Evolutionary conservation across 2,888 invertebrate species (phyloP).

Genomic region (Oligia strigilis): DNA sequence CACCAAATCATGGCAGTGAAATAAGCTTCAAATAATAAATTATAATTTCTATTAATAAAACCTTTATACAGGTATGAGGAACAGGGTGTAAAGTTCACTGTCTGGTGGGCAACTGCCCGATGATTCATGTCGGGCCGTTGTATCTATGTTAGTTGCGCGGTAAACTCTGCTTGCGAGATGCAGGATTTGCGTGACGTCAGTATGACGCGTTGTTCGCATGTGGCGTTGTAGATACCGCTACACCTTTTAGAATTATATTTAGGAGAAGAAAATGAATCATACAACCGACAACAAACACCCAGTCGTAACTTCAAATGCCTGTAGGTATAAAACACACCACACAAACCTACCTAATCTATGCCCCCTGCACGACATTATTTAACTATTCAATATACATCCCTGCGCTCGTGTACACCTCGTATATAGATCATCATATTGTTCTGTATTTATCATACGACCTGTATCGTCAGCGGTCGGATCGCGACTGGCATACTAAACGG

Average conservation of each 20-base stretch:
- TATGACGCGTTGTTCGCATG: no score
- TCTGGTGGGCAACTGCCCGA: no score
- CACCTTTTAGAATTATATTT: background rate
- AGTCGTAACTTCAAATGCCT: background rate
- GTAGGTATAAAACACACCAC: slow-evolving; percentile 40
- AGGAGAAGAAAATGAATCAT: background rate
- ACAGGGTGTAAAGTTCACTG: no score
- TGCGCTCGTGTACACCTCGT: slow-evolving; percentile 89
- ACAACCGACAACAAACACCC: background rate
- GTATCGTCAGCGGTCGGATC: slow-evolving; percentile 79
- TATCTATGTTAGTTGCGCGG: no score
- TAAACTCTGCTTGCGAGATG: no score
- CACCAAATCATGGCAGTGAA: background rate
- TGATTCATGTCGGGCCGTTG: no score
- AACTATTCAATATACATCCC: slow-evolving; percentile 80
- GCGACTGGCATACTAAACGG: slow-evolving; percentile 75
- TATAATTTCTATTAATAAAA: background rate
- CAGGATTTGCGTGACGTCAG: no score
- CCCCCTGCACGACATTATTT: slow-evolving; percentile 68
- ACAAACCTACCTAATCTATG: slow-evolving; percentile 73
- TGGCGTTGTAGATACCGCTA: no score
- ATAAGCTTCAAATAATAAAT: no score
- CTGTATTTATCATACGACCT: slow-evolving; percentile 86
- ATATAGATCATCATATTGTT: slow-evolving; percentile 90
- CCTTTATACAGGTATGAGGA: no score